These are phyloP conservation scores for Heliconius ethilla DNA, from an alignment of 2,888 invertebrate species.

Conservation along the genomic window DNA sequence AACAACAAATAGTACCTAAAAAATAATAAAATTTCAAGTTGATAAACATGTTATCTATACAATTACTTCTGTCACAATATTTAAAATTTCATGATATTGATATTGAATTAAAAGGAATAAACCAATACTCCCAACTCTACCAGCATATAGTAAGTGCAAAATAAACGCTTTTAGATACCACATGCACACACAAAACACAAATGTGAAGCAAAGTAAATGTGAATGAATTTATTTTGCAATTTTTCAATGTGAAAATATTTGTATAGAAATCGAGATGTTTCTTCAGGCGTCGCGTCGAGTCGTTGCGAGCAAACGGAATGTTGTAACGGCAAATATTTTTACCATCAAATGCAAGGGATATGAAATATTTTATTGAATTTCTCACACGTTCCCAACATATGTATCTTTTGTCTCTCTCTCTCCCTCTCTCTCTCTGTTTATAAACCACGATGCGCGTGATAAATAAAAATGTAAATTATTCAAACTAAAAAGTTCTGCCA, in stretches of 20 bases:
- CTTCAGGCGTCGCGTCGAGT: not conserved
- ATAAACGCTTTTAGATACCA: not conserved
- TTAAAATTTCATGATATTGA: too few species aligned
- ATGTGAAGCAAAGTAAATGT: not conserved
- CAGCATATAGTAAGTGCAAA: not conserved
- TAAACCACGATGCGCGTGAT: too few species aligned
- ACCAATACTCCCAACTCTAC: not conserved
- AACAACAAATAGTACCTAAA: too few species aligned
- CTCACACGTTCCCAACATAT: not conserved
- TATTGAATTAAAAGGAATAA: not conserved
- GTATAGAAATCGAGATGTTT: not conserved
- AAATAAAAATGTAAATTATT: too few species aligned
- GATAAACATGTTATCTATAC: too few species aligned
- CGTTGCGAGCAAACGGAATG: not conserved
- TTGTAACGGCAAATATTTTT: not conserved
- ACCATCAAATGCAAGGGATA: not conserved
- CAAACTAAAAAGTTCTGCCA: too few species aligned
- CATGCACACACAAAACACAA: not conserved
- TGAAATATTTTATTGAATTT: slow-evolving; percentile 5
- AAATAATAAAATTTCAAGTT: too few species aligned
- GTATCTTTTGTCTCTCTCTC: not conserved
- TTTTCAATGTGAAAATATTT: slow-evolving; percentile 12
- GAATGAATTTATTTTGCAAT: slow-evolving; percentile 10
- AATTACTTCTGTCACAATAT: too few species aligned
- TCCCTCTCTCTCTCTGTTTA: too few species aligned